These are phyloP conservation scores for Pseudomyrmex gracilis DNA, from an alignment of 1,140 invertebrate genomes.

Conservation along the genomic window DNA sequence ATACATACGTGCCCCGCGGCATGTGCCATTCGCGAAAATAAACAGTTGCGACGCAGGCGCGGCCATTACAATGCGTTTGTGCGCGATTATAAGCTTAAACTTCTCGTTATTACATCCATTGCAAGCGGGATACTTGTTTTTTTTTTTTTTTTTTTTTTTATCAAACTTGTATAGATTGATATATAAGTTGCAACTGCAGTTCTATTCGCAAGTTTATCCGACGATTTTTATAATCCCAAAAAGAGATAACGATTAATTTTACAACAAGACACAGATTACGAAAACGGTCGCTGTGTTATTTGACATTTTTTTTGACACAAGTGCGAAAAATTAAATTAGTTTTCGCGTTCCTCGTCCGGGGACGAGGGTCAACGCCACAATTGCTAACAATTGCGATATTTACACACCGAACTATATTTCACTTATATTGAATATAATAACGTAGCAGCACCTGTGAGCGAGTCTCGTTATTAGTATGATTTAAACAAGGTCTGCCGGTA, in stretches of 20 bases:
- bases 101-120: conserved; percentile 3
- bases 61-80: conserved; percentile 32
- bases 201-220: too few species aligned
- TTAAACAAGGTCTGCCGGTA: conserved; percentile 5
- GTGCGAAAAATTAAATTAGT: neutral
- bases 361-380: neutral
- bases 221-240: neutral
- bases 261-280: neutral
- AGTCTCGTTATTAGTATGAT: conserved; percentile 11
- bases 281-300: neutral
- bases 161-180: too few species aligned
- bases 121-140: too few species aligned
- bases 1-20: conserved; percentile 28
- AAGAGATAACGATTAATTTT: neutral
- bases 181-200: too few species aligned
- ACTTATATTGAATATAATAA: neutral
- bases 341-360: neutral
- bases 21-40: conserved; percentile 36
- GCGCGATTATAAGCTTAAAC: conserved; percentile 11
- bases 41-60: conserved; percentile 32
- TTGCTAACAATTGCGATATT: neutral
- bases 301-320: neutral
- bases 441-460: neutral
- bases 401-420: neutral
- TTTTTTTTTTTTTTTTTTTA: too few species aligned